Conservation (phyloP, 2,113 vertebrate genomes). For the Gadus macrocephalus region DNA sequence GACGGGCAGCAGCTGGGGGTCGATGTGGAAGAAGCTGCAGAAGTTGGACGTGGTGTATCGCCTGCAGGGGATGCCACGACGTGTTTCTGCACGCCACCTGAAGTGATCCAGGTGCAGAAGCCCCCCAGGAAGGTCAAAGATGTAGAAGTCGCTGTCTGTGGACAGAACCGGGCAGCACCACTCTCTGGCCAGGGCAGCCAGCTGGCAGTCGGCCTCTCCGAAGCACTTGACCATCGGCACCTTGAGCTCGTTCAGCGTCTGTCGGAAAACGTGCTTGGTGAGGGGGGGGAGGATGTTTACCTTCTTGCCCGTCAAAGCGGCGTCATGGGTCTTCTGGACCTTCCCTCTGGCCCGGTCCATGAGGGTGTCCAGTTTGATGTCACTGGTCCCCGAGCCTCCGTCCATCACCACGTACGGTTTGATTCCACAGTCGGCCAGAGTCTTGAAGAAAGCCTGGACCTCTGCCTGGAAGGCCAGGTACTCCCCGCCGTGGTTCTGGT, state of each 20-base stretch:
- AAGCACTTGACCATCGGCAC: slow-evolving; percentile 78
- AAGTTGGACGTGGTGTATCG: slow-evolving; percentile 65
- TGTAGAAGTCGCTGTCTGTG: slow-evolving; percentile 84
- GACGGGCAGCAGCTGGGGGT: slow-evolving; percentile 71
- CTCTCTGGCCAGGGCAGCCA: slow-evolving; percentile 76
- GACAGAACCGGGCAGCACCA: slow-evolving; percentile 86
- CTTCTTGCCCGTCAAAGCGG: slow-evolving; percentile 43
- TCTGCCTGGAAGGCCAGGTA: slow-evolving; percentile 72
- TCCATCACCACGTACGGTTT: slow-evolving; percentile 81
- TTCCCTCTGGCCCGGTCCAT: slow-evolving; percentile 53
- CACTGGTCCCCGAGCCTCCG: slow-evolving; percentile 72
- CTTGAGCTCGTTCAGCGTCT: slow-evolving; percentile 70
- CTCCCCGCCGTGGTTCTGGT: slow-evolving; percentile 79
- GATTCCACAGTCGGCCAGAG: slow-evolving; percentile 71
- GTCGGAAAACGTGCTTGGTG: slow-evolving; percentile 69
- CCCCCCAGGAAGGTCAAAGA: slow-evolving; percentile 77
- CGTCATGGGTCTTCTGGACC: slow-evolving; percentile 58
- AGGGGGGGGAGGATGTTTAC: slow-evolving; percentile 67
- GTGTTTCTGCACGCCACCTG: slow-evolving; percentile 63
- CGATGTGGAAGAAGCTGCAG: slow-evolving; percentile 66
- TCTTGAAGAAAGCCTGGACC: slow-evolving; percentile 68
- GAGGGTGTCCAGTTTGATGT: slow-evolving; percentile 73
- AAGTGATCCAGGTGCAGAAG: slow-evolving; percentile 76
- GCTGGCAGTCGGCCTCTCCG: slow-evolving; percentile 81
- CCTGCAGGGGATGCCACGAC: slow-evolving; percentile 61